Evolutionary conservation across 2,113 vertebrate genomes (phyloP).

Genomic region (Azemiops feae): DNA sequence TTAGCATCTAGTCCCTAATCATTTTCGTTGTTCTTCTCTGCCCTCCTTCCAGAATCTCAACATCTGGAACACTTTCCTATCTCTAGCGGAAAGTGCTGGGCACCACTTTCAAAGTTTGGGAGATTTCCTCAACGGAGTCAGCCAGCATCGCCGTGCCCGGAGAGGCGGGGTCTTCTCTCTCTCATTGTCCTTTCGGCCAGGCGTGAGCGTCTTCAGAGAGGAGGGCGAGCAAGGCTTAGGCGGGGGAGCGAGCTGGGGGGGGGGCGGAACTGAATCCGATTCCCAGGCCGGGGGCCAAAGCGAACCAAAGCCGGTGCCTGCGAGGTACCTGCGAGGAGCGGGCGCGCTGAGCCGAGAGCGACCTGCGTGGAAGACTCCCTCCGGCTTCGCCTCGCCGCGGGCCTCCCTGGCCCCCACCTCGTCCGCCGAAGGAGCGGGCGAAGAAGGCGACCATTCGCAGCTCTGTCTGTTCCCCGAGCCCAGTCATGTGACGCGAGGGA

Average conservation of each 20-base stretch:
- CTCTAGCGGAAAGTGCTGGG: background rate
- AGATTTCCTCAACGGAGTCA: background rate
- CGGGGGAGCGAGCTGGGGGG: background rate
- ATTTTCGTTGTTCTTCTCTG: background rate
- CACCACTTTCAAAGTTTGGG: background rate
- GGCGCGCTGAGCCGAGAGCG: background rate
- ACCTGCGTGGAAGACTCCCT: background rate
- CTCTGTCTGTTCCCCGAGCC: slow-evolving; percentile 67
- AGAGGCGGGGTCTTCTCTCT: background rate
- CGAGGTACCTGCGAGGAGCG: background rate
- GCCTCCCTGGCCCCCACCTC: slow-evolving; percentile 33
- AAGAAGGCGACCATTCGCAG: background rate
- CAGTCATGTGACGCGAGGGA: slow-evolving; percentile 84
- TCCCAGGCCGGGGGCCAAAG: background rate
- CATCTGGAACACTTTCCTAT: background rate
- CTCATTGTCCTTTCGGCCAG: background rate
- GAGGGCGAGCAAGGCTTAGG: background rate
- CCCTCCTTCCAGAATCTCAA: background rate
- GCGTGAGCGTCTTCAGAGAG: background rate
- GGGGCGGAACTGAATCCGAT: background rate
- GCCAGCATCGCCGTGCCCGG: background rate
- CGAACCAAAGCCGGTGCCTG: background rate
- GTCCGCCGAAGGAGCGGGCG: background rate
- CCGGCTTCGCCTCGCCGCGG: background rate
- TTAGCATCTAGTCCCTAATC: background rate